Percentiles rank a stretch among this genome's conserved stretches.
phyloP scores from a whole-genome alignment of 2,113 vertebrate genomes.

The Fukomys damarensis region DNA sequence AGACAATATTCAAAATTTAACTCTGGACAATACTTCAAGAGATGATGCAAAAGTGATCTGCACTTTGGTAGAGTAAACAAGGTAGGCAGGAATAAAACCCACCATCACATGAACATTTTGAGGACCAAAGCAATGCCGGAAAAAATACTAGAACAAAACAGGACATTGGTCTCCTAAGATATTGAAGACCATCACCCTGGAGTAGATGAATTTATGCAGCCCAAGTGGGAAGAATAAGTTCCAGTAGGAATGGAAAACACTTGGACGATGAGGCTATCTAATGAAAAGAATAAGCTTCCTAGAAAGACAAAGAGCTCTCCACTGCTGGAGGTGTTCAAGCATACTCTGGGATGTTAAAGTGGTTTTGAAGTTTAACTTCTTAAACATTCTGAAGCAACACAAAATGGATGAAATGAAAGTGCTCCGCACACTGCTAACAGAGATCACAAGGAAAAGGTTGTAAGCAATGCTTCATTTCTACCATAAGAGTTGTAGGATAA shows the following conservation, averaged over 20 bases:
- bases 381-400: not conserved
- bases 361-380: not conserved
- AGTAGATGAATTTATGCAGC: not conserved
- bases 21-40: not conserved
- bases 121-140: not conserved
- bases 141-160: slow-evolving; percentile 11
- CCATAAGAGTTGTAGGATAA: not conserved
- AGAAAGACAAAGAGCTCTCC: not conserved
- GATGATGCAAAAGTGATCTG: not conserved
- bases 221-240: not conserved
- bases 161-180: not conserved
- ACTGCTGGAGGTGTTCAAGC: not conserved
- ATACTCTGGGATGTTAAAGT: not conserved
- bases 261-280: not conserved
- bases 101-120: not conserved
- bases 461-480: not conserved
- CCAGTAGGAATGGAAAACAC: not conserved
- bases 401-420: not conserved
- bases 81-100: not conserved
- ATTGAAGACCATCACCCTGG: not conserved
- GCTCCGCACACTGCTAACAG: not conserved
- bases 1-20: not conserved
- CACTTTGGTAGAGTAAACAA: not conserved
- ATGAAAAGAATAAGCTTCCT: not conserved
- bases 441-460: not conserved